phyloP scores from a whole-genome alignment of 2,113 vertebrate species.

The Onychostruthus taczanowskii region DNA sequence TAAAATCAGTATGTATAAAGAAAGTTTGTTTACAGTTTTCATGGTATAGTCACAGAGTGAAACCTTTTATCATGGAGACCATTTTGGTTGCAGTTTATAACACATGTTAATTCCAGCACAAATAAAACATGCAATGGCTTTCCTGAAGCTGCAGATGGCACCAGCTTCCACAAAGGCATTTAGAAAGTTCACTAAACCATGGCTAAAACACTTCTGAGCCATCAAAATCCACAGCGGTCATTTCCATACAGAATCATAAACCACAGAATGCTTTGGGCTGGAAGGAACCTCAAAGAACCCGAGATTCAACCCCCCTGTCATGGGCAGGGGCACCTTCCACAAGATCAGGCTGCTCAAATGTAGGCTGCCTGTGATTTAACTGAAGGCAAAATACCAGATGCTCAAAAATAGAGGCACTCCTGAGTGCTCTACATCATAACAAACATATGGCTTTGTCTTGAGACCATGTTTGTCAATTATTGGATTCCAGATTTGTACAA shows the following conservation, averaged over 20 bases:
- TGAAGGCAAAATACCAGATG: neutral
- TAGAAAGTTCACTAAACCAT: neutral
- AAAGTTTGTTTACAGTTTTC: neutral
- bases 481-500: neutral
- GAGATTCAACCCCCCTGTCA: neutral
- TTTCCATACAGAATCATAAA: neutral
- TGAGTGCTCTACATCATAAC: neutral
- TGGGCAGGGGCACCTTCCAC: neutral
- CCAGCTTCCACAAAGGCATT: neutral
- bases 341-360: neutral
- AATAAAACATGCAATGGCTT: neutral
- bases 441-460: neutral
- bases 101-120: neutral
- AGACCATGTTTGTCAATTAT: neutral
- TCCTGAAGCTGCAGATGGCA: constrained; percentile 31
- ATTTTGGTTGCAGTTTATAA: neutral
- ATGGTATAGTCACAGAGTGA: neutral
- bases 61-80: neutral
- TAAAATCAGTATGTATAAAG: neutral
- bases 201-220: neutral
- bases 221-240: neutral
- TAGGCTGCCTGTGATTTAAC: neutral
- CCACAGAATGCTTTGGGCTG: neutral
- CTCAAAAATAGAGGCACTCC: neutral
- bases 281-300: neutral